Conservation (phyloP, 1,140 invertebrate species). For the Adelges cooleyi region DNA sequence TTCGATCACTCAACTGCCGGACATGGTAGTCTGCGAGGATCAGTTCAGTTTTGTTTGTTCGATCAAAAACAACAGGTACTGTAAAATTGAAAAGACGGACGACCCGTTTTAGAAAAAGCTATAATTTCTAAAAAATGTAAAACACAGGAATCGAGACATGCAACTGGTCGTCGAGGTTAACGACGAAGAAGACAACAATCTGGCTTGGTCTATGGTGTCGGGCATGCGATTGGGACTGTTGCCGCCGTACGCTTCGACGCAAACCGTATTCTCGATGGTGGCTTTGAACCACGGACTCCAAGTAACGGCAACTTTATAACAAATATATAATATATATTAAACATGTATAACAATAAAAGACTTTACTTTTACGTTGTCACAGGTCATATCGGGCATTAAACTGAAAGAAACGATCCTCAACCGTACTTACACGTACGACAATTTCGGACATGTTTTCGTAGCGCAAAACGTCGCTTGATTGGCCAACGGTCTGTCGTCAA, state of each 20-base stretch:
- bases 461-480: conserved; percentile 1
- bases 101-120: no score
- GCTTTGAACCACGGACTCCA: conserved; percentile 10
- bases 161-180: conserved; percentile 12
- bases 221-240: conserved; percentile 14
- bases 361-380: no score
- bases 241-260: conserved; percentile 5
- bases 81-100: no score
- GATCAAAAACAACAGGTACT: conserved; percentile 21
- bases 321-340: no score
- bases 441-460: conserved; percentile 16
- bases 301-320: background rate
- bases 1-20: conserved; percentile 6
- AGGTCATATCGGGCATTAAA: conserved; percentile 17
- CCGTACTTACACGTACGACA: conserved; percentile 4
- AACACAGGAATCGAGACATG: conserved; percentile 9
- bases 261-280: conserved; percentile 20
- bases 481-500: background rate
- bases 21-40: conserved; percentile 19
- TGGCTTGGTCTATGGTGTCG: conserved; percentile 17
- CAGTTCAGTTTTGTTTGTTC: conserved; percentile 14
- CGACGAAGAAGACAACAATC: conserved; percentile 18
- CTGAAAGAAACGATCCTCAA: conserved; percentile 9
- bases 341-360: no score
- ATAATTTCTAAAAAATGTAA: no score